Percentiles rank a stretch among this genome's conserved stretches.
phyloP scores from a whole-genome alignment of 2,113 vertebrate species.

The Apistogramma diplotaenia region DNA sequence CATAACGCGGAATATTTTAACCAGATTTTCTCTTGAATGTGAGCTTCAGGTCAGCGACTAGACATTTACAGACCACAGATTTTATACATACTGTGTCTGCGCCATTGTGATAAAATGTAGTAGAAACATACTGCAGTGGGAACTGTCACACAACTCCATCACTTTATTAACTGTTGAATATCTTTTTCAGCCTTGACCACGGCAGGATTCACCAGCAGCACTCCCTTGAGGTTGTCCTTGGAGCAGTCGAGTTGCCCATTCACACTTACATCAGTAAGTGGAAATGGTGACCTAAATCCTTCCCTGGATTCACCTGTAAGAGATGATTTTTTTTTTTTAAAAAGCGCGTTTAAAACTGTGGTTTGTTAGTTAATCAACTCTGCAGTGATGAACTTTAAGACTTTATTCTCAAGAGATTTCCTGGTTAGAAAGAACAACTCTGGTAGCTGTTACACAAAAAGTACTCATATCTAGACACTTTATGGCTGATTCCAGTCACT shows the following conservation, averaged over 20 bases:
- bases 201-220: not conserved
- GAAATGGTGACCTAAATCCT: not conserved
- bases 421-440: not conserved
- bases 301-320: not conserved
- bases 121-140: not conserved
- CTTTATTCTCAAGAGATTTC: not conserved
- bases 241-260: not conserved
- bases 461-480: too few species aligned
- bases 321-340: fast-evolving
- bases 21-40: not conserved
- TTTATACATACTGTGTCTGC: not conserved
- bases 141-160: not conserved
- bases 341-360: not conserved
- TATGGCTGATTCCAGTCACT: too few species aligned
- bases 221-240: not conserved
- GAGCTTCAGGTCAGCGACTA: not conserved
- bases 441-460: too few species aligned
- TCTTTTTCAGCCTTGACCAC: not conserved
- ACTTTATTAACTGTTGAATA: not conserved
- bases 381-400: not conserved
- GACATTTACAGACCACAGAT: not conserved
- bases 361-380: not conserved
- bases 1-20: slow-evolving; percentile 16
- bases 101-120: not conserved
- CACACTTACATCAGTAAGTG: not conserved